Evolutionary conservation across 2,888 invertebrate species (phyloP).

Genomic region (Drosophila lutescens): DNA sequence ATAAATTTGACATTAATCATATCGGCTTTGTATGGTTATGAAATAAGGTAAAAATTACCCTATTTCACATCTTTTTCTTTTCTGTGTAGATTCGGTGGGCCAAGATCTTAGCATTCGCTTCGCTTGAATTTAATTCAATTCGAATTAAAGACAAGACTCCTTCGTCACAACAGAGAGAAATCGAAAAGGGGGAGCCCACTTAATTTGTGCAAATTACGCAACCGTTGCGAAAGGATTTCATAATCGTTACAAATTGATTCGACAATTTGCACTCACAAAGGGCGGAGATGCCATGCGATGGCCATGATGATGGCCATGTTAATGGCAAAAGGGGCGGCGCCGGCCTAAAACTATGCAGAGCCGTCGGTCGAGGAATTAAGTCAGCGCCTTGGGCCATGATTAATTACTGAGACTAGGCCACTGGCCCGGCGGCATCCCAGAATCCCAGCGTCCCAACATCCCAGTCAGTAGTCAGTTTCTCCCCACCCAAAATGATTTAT

Average conservation of each 20-base stretch:
- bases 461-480: not conserved
- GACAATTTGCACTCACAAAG: slow-evolving; percentile 38
- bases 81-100: not conserved
- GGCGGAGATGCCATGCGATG: no score
- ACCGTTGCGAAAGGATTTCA: slow-evolving; percentile 34
- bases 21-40: no score
- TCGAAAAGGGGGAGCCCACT: not conserved
- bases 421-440: not conserved
- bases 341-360: slow-evolving; percentile 51
- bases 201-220: slow-evolving; percentile 43
- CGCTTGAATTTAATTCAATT: not conserved
- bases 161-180: no score
- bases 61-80: no score
- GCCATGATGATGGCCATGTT: slow-evolving; percentile 10
- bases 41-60: no score
- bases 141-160: slow-evolving; percentile 13
- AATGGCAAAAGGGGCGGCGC: slow-evolving; percentile 9
- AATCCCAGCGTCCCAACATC: not conserved
- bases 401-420: slow-evolving; percentile 69
- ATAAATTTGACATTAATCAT: no score
- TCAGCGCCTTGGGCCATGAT: slow-evolving; percentile 73
- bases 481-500: slow-evolving; percentile 61
- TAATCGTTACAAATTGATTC: slow-evolving; percentile 51
- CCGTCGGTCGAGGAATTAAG: slow-evolving; percentile 63
- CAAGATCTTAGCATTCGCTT: not conserved